Conservation (phyloP, 2,888 invertebrate species). For the Philhelius pedissequus region DNA sequence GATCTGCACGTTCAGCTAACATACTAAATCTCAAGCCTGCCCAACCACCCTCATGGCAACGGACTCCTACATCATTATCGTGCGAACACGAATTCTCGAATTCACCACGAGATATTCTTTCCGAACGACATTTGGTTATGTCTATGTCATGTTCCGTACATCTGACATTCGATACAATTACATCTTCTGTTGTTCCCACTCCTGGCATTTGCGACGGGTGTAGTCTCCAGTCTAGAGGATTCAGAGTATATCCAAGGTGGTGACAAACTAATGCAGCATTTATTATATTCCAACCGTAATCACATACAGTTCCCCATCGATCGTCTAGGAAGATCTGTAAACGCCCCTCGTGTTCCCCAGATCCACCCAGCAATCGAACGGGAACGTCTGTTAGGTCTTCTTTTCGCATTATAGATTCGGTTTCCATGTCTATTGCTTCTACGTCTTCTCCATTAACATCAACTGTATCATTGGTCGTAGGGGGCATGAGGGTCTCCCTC, state of each 20-base stretch:
- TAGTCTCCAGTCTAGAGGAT: slow-evolving; percentile 94
- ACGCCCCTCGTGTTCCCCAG: slow-evolving; percentile 90
- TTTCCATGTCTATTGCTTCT: slow-evolving; percentile 80
- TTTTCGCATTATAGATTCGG: slow-evolving; percentile 81
- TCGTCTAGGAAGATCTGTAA: slow-evolving; percentile 90
- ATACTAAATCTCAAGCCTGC: slow-evolving; percentile 95
- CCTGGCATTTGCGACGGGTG: slow-evolving; percentile 90
- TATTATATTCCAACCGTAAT: slow-evolving; percentile 95
- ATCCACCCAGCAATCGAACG: slow-evolving; percentile 90
- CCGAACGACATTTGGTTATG: slow-evolving; percentile 91
- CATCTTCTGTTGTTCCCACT: slow-evolving; percentile 87
- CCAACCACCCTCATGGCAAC: slow-evolving; percentile 95
- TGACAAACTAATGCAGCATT: slow-evolving; percentile 97
- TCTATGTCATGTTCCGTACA: slow-evolving; percentile 95
- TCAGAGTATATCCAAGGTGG: slow-evolving; percentile 94
- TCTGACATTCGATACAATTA: slow-evolving; percentile 91
- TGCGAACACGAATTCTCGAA: slow-evolving; percentile 94
- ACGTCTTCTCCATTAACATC: slow-evolving; percentile 79
- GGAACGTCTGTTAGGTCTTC: slow-evolving; percentile 83
- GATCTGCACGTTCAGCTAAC: slow-evolving; percentile 90
- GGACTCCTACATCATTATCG: slow-evolving; percentile 91
- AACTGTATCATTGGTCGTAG: slow-evolving; percentile 82
- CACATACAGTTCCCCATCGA: slow-evolving; percentile 98
- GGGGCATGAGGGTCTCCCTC: slow-evolving; percentile 85
- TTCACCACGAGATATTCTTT: slow-evolving; percentile 82